A percentile compares a stretch with the other conserved stretches of the same genome.
Evolutionary conservation across 37 sponge, comb jelly and placozoan species (phyloP).

Genomic region (Chondrilla cf. caribensis): DNA sequence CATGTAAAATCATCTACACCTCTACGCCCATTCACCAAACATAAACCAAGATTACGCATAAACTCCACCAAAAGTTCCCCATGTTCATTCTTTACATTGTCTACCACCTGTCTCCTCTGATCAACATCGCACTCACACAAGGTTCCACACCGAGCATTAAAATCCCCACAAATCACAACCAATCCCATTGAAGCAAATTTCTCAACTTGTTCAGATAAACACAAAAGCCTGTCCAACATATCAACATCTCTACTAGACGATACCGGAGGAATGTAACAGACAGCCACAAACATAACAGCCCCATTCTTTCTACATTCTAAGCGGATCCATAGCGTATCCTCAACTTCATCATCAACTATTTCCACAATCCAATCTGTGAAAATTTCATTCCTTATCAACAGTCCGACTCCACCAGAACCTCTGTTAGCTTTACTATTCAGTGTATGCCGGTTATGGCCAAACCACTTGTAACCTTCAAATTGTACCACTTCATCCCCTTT

Average conservation of each 20-base stretch:
- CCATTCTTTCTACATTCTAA: background rate
- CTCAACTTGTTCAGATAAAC: background rate
- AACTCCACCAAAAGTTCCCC: background rate
- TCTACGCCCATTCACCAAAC: background rate
- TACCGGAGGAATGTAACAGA: conserved; percentile 10
- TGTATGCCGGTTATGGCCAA: background rate
- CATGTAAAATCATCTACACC: conserved; percentile 1
- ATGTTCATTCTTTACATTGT: background rate
- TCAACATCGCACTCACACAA: background rate
- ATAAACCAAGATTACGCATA: background rate
- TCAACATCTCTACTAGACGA: background rate
- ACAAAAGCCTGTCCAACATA: background rate
- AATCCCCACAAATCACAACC: conserved; percentile 6
- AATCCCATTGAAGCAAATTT: background rate
- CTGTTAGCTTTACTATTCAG: background rate
- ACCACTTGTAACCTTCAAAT: conserved; percentile 5
- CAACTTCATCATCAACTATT: background rate
- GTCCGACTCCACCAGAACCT: conserved; percentile 15
- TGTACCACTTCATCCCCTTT: background rate
- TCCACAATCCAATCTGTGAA: background rate
- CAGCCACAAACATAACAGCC: background rate
- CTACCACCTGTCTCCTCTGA: background rate
- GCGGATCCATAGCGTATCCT: background rate
- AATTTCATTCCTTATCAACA: background rate
- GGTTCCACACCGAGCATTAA: background rate